Evolutionary conservation across 2,113 vertebrate species (phyloP), one percentile per base, ranked within the genome.

Genomic region (Cariama cristata): DNA sequence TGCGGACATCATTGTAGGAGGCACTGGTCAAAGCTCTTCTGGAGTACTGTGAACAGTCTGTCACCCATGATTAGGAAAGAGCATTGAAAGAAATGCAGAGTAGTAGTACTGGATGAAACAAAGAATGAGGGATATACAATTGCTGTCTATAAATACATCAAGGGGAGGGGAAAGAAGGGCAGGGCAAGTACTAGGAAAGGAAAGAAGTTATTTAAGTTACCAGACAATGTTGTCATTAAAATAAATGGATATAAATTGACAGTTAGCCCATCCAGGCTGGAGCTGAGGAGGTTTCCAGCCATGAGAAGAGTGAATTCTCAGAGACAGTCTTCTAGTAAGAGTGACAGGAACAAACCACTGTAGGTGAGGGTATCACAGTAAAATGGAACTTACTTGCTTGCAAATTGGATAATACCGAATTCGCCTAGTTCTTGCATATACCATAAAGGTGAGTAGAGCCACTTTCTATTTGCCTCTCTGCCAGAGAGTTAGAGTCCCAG

Each of bases 161-260:
- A 69, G 62, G 67, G 95, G 95, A 93, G 95, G 96, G 67, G 90
- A 82, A 82, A 94, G 80, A 92, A 95, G 96, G 96, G 97, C 85
- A 94, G 95, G 95, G 95, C 96, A 95, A 94, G 82, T 94, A 58
- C 84, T 96, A 82, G 87, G 62, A 95, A 92, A 92, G 94, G 94
- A 88, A 97, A 97, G 49, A 82, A 76, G 90, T 95, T 97, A 97
- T 97, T 97, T 97, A 72, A 90, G 96, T 94, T 94, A 68, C 90
- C 66, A 96, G 97, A 97, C 96, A 94, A 95, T 94, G 93, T 94
- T 96, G 96, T 91, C 91, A 95, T 95, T 94, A 96, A 94, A 95
- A 95, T 47, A 96, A 95, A 91, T 88, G 95, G 92, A 92, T 97
- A 97, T 97, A 97, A 92, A 97, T 95, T 97, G 86, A 38, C 93